Percentiles rank a stretch among this genome's conserved stretches.
These are phyloP conservation scores for Carollia perspicillata DNA, from an alignment of 2,113 vertebrate species.

Conservation along the genomic window DNA sequence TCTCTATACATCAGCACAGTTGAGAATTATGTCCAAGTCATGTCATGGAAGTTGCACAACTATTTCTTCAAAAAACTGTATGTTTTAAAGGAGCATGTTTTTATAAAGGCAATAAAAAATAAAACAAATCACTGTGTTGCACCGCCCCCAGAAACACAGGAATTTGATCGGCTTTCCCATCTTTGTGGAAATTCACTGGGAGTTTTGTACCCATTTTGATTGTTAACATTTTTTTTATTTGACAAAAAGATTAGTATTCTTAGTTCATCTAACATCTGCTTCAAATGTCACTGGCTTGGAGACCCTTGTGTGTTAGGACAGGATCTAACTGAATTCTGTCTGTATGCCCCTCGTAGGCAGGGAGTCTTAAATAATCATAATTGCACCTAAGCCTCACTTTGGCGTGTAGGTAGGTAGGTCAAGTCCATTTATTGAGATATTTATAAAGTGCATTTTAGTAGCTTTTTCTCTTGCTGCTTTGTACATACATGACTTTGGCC, in stretches of 20 bases:
- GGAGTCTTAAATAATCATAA: background rate
- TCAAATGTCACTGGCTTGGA: background rate
- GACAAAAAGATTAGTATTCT: background rate
- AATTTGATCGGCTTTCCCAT: background rate
- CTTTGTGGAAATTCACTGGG: background rate
- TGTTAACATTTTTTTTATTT: conserved; percentile 34
- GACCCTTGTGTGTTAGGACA: background rate
- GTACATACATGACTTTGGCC: background rate
- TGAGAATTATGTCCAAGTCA: background rate
- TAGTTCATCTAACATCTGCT: background rate
- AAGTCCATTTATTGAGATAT: background rate
- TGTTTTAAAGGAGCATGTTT: conserved; percentile 27
- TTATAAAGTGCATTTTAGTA: background rate
- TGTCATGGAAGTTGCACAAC: background rate
- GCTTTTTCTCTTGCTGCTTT: conserved; percentile 42
- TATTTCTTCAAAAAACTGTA: background rate
- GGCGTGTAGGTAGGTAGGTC: background rate
- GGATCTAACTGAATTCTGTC: background rate
- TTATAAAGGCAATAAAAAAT: background rate
- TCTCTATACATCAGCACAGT: background rate
- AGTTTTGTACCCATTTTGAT: conserved; percentile 24
- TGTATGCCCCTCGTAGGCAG: background rate
- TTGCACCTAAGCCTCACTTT: background rate
- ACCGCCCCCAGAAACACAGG: background rate
- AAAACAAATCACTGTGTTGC: background rate